These are phyloP conservation scores for Anniella stebbinsi DNA, from an alignment of 2,797 vertebrate species.

Conservation along the genomic window DNA sequence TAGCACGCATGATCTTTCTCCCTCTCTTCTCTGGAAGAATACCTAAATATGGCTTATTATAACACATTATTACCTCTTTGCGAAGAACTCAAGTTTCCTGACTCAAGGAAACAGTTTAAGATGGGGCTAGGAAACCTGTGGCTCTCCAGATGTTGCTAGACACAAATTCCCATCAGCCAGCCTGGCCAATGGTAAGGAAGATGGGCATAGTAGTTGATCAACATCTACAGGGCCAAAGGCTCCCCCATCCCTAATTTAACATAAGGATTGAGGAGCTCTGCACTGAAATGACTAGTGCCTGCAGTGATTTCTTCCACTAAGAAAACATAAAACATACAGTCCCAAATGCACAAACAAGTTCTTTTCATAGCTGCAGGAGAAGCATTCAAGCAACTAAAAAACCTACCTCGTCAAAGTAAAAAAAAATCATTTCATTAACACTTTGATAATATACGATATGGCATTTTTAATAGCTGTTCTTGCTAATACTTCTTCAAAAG, in stretches of 20 bases:
- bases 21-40: not conserved
- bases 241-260: no score
- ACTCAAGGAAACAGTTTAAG: not conserved
- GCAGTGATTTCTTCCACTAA: not conserved
- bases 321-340: not conserved
- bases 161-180: no score
- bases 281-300: not conserved
- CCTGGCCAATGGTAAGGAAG: no score
- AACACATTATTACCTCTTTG: no score
- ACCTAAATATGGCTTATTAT: not conserved
- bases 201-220: no score
- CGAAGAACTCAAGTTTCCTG: not conserved
- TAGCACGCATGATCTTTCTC: not conserved
- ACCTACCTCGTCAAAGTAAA: not conserved
- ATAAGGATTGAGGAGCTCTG: not conserved
- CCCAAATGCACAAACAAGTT: not conserved
- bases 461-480: not conserved
- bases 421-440: not conserved
- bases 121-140: not conserved
- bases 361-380: not conserved
- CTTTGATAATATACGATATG: not conserved
- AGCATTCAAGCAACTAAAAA: not conserved
- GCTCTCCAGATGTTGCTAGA: no score
- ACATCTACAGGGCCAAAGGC: no score
- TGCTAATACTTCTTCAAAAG: slow-evolving; percentile 4